Conservation (phyloP, 2,113 vertebrate species). For the Ictidomys tridecemlineatus region DNA sequence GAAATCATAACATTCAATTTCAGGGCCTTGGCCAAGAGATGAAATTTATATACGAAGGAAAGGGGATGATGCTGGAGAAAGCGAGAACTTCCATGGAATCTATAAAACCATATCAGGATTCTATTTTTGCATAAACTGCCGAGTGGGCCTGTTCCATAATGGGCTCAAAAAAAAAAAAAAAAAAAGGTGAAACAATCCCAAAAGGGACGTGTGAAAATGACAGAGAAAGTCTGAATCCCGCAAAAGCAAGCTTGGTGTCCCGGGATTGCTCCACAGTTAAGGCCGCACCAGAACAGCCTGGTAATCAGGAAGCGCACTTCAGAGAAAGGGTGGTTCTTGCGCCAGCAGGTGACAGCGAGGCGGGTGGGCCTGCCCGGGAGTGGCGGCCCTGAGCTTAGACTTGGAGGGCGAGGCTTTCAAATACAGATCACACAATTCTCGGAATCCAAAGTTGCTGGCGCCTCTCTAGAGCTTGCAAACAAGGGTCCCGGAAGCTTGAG, state of each 20-base stretch:
- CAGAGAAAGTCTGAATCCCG: neutral
- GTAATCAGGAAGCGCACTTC: neutral
- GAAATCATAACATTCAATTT: constrained; percentile 52
- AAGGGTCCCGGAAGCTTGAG: neutral
- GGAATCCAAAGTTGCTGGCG: neutral
- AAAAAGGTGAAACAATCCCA: neutral
- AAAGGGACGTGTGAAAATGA: constrained; percentile 26
- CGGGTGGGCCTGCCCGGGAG: neutral
- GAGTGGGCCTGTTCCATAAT: neutral
- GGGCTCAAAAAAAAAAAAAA: neutral
- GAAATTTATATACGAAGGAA: constrained; percentile 4
- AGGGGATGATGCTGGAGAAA: neutral
- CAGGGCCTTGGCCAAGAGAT: constrained; percentile 55
- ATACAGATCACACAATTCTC: neutral
- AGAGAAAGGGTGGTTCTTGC: rapidly evolving
- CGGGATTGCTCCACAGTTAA: rapidly evolving
- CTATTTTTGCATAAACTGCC: constrained; percentile 17
- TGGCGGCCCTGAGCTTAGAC: neutral
- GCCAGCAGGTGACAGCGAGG: no score
- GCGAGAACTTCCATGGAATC: neutral
- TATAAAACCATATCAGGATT: neutral
- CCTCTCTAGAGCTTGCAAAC: neutral
- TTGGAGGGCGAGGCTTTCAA: neutral
- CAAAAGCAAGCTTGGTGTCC: neutral
- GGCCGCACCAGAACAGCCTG: neutral